phyloP scores from a whole-genome alignment of 1,140 invertebrate genomes.

The Eriocheir sinensis region DNA sequence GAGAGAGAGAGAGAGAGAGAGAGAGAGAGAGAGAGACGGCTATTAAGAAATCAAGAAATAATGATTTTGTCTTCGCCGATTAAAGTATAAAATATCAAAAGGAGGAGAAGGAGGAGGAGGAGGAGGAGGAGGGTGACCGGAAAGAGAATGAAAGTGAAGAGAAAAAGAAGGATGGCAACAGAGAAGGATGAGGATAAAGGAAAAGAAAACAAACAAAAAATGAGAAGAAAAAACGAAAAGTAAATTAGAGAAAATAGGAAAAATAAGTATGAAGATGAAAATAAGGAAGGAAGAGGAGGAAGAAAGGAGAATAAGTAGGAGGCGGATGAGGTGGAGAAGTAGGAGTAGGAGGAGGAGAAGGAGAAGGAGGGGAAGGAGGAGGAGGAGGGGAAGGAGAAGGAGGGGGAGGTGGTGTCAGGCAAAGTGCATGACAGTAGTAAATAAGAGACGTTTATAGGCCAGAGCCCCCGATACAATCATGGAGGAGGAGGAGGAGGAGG shows the following conservation, averaged over 20 bases:
- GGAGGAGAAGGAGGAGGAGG: background rate
- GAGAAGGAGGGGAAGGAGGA: background rate
- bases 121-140: too few species aligned
- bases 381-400: background rate
- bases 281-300: background rate
- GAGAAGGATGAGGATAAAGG: too few species aligned
- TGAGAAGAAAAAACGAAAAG: too few species aligned
- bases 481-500: too few species aligned
- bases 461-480: background rate
- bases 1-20: slow-evolving; percentile 43
- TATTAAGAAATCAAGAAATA: background rate
- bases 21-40: background rate
- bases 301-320: background rate
- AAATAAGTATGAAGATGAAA: background rate
- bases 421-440: background rate
- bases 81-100: background rate
- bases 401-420: background rate
- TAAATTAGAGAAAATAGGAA: too few species aligned
- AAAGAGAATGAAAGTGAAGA: too few species aligned
- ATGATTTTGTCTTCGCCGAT: too few species aligned
- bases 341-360: background rate
- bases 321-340: background rate
- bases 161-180: too few species aligned
- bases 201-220: too few species aligned
- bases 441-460: slow-evolving; percentile 41